Conservation (phyloP, 2,113 vertebrate species). For the Phodopus roborovskii region DNA sequence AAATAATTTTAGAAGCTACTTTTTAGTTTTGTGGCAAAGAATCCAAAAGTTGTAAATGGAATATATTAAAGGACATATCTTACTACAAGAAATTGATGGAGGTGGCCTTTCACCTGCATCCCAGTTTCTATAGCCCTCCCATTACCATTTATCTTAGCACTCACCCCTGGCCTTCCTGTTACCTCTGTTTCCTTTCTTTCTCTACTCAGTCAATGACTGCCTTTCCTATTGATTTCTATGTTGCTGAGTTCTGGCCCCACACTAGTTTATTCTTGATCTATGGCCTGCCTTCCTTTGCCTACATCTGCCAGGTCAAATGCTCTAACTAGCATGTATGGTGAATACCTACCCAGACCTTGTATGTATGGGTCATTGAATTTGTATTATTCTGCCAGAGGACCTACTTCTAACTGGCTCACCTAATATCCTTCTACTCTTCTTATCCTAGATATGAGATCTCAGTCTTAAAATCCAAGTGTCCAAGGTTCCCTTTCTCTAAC, state of each 20-base stretch:
- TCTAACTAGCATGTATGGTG: background rate
- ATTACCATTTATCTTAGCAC: background rate
- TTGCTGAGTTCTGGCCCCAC: background rate
- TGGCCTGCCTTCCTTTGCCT: background rate
- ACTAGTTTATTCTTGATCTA: background rate
- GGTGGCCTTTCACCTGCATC: background rate
- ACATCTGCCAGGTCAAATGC: background rate
- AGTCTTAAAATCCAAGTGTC: background rate
- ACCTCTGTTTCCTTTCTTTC: background rate
- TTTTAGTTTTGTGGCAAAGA: background rate
- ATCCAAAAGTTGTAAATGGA: background rate
- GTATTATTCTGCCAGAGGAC: background rate
- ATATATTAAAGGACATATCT: background rate
- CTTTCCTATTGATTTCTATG: background rate
- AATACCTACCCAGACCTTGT: background rate
- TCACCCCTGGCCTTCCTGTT: background rate
- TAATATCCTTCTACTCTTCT: background rate
- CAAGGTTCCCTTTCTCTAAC: background rate
- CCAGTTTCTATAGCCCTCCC: background rate
- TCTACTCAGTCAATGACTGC: background rate
- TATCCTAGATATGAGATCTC: background rate
- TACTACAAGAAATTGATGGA: background rate
- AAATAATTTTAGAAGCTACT: background rate
- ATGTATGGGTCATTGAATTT: background rate
- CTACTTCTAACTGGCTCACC: background rate